Conservation (phyloP, 2,888 invertebrate species). For the Drosophila fungiperda region DNA sequence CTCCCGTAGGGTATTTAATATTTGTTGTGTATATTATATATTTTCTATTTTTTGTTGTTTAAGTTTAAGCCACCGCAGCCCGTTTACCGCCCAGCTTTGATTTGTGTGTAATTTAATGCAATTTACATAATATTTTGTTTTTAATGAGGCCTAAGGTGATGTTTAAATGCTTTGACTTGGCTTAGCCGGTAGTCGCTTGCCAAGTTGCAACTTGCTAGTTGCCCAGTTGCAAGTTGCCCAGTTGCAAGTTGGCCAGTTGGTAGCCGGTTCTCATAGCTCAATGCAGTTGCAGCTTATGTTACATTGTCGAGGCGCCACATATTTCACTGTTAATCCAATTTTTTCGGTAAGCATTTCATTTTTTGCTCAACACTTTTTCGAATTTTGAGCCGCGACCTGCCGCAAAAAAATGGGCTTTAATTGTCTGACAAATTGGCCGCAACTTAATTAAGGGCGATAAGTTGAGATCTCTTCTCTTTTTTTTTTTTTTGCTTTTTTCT, state of each 20-base stretch:
- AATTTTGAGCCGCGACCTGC: constrained; percentile 57
- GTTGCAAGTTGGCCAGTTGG: constrained; percentile 27
- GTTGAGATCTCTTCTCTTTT: constrained; percentile 4
- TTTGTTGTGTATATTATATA: neutral
- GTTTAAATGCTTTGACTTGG: constrained; percentile 81
- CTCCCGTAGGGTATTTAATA: neutral
- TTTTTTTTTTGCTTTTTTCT: neutral
- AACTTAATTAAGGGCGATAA: constrained; percentile 80
- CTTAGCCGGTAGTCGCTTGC: constrained; percentile 61
- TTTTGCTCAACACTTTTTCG: constrained; percentile 13
- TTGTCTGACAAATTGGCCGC: constrained; percentile 81
- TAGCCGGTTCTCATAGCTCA: constrained; percentile 53
- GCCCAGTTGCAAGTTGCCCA: constrained; percentile 12
- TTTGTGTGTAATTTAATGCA: constrained; percentile 82
- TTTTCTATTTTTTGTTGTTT: neutral
- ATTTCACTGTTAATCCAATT: constrained; percentile 41
- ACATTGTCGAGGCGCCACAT: constrained; percentile 55
- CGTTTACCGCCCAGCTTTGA: constrained; percentile 60
- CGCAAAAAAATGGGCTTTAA: constrained; percentile 62
- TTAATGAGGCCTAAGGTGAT: constrained; percentile 82
- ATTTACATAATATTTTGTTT: constrained; percentile 83
- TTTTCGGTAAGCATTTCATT: constrained; percentile 10
- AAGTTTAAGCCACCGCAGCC: constrained; percentile 5
- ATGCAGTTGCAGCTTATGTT: constrained; percentile 41
- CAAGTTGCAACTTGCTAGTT: constrained; percentile 11